Conservation (phyloP, 2,113 vertebrate genomes). For the Myiozetetes cayanensis region DNA sequence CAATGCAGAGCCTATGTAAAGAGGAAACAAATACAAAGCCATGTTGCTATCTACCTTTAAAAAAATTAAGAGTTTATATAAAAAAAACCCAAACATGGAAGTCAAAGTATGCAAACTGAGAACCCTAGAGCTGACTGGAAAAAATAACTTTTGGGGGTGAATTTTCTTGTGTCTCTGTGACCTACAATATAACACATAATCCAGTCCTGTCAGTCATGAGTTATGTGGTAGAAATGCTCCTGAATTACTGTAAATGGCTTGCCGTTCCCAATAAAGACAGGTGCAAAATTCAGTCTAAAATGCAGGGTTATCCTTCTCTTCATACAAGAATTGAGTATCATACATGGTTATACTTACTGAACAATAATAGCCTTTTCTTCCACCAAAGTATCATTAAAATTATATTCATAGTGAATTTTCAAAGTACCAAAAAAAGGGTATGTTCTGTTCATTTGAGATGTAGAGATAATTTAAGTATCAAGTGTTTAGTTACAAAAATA, state of each 20-base stretch:
- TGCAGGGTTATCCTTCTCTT: neutral
- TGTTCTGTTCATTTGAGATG: neutral
- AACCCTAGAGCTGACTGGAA: neutral
- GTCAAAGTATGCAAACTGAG: neutral
- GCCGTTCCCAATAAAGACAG: neutral
- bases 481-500: neutral
- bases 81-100: neutral
- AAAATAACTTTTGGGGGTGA: neutral
- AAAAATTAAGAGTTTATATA: neutral
- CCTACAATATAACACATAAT: neutral
- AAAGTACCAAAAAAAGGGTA: neutral
- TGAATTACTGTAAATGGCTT: conserved; percentile 18
- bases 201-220: neutral
- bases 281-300: conserved; percentile 22
- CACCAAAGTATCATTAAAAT: neutral
- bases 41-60: neutral
- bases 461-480: neutral
- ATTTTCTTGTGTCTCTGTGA: neutral
- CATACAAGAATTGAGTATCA: neutral
- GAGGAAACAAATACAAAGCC: neutral
- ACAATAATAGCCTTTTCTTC: neutral
- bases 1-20: neutral
- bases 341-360: neutral
- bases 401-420: neutral
- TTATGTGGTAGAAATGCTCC: neutral